A percentile compares a stretch with the other conserved stretches of the same genome.
These are phyloP conservation scores for Cladorhizidae sp. DNA, from an alignment of 37 sponge, comb jelly and placozoan genomes.

Conservation along the genomic window DNA sequence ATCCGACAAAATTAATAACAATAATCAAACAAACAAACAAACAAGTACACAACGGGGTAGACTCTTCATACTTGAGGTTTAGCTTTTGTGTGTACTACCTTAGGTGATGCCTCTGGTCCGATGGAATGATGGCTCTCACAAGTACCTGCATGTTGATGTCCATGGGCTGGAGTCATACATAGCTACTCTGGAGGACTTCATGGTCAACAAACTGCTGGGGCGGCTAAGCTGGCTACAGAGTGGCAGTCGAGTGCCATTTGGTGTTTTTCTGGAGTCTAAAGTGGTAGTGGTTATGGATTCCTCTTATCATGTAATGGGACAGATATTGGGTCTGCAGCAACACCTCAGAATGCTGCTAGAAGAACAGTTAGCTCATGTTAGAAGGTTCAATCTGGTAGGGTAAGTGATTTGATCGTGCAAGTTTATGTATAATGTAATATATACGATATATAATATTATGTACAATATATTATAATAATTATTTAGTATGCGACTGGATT, in stretches of 20 bases:
- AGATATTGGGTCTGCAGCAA: constrained; percentile 18
- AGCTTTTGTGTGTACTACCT: too few species aligned
- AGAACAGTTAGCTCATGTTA: constrained; percentile 20
- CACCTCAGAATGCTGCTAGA: constrained; percentile 24
- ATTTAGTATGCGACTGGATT: too few species aligned
- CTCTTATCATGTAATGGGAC: neutral
- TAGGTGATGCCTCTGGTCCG: constrained; percentile 45
- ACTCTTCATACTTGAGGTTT: too few species aligned
- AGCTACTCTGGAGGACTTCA: neutral
- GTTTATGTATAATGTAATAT: neutral
- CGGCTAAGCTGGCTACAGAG: constrained; percentile 37
- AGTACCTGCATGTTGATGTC: constrained; percentile 57
- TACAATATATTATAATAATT: neutral
- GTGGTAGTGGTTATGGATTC: constrained; percentile 31
- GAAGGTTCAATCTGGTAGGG: constrained; percentile 47
- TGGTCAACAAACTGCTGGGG: neutral
- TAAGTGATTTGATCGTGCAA: neutral
- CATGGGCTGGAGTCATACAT: constrained; percentile 18
- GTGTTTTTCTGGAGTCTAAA: constrained; percentile 22
- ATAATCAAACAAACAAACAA: too few species aligned
- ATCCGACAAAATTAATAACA: too few species aligned
- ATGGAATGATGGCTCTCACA: constrained; percentile 45
- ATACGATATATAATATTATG: neutral
- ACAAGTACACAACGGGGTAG: too few species aligned
- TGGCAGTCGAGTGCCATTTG: constrained; percentile 54